Evolutionary conservation across 2,113 vertebrate genomes (phyloP).

Genomic region (Papio anubis): DNA sequence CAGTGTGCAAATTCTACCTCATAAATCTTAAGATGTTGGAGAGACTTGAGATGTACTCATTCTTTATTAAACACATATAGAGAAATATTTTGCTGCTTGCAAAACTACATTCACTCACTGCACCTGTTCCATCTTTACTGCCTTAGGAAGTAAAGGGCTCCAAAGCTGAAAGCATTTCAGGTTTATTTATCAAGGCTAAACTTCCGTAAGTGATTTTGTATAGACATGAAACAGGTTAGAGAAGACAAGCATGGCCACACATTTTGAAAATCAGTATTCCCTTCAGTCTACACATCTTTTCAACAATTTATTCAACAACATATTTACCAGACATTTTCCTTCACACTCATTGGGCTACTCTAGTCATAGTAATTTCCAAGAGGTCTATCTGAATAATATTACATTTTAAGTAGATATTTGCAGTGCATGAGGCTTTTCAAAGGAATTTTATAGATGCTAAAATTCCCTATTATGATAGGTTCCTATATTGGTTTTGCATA

Average conservation of each 20-base stretch:
- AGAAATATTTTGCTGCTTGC: background rate
- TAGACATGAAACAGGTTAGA: background rate
- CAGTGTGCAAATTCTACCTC: background rate
- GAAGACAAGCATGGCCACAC: background rate
- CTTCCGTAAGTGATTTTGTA: background rate
- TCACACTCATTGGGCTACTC: background rate
- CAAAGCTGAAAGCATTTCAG: background rate
- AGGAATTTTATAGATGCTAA: background rate
- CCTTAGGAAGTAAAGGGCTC: background rate
- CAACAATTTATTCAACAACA: background rate
- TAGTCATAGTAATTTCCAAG: background rate
- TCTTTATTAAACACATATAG: background rate
- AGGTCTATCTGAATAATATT: background rate
- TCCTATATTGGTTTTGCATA: background rate
- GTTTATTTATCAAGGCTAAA: background rate
- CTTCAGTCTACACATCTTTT: background rate
- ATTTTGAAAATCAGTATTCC: background rate
- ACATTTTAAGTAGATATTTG: background rate
- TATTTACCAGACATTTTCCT: background rate
- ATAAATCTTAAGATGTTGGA: background rate
- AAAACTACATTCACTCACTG: background rate
- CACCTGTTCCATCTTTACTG: background rate
- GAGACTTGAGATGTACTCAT: background rate
- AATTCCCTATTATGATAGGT: background rate
- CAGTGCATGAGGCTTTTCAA: background rate